A percentile compares a stretch with the other conserved stretches of the same genome.
phyloP scores from a whole-genome alignment of 2,113 vertebrate genomes.

The Ellobius talpinus region DNA sequence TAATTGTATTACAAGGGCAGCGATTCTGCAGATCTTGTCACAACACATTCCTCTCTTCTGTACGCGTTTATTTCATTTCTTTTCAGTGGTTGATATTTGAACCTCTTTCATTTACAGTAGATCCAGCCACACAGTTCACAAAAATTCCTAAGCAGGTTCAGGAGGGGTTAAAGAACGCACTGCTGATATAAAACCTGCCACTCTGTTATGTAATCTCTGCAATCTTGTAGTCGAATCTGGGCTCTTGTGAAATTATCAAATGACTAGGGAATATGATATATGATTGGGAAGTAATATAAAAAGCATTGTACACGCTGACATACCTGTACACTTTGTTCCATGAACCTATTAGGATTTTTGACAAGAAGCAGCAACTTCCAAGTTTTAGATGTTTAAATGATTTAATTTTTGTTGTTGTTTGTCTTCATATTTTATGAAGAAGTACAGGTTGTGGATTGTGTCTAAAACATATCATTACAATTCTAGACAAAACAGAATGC shows the following conservation, averaged over 20 bases:
- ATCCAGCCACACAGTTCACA: conserved; percentile 63
- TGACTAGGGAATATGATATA: conserved; percentile 67
- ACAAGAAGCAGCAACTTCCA: conserved; percentile 74
- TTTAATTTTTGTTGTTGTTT: conserved; percentile 33
- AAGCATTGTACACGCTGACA: conserved; percentile 52
- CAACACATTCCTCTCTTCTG: conserved; percentile 73
- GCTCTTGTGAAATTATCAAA: conserved; percentile 74
- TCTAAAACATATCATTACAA: conserved; percentile 23
- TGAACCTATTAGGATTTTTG: conserved; percentile 60
- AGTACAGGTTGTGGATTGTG: neutral
- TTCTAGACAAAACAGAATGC: conserved; percentile 37
- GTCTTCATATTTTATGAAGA: conserved; percentile 33
- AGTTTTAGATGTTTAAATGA: conserved; percentile 28
- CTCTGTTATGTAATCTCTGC: conserved; percentile 64
- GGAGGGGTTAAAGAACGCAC: conserved; percentile 77
- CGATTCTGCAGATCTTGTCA: conserved; percentile 76
- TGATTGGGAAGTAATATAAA: conserved; percentile 49
- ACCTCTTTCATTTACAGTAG: conserved; percentile 72
- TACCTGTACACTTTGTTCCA: conserved; percentile 52
- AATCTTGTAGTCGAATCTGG: conserved; percentile 60
- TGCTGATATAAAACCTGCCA: conserved; percentile 58
- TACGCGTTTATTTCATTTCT: conserved; percentile 76
- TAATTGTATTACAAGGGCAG: conserved; percentile 69
- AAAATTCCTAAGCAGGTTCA: conserved; percentile 69
- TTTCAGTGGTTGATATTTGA: conserved; percentile 81